Evolutionary conservation across 2,888 invertebrate species (phyloP).

Genomic region (Dynastes hyllus): DNA sequence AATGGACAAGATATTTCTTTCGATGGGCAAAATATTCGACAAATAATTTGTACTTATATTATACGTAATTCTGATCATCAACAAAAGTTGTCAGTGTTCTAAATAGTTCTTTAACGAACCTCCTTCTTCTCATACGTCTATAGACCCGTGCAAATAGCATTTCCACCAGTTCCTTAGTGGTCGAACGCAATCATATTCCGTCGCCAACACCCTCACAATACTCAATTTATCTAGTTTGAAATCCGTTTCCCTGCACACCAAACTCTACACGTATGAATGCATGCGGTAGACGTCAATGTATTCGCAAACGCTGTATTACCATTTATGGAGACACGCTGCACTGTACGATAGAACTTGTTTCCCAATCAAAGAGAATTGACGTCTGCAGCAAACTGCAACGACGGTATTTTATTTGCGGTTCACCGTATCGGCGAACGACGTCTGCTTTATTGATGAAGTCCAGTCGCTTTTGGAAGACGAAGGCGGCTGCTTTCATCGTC

Average conservation of each 20-base stretch:
- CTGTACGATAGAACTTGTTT: conserved; percentile 47
- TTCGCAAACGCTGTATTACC: conserved; percentile 16
- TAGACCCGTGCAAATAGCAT: background rate
- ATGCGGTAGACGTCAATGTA: conserved; percentile 24
- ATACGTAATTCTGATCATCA: no score
- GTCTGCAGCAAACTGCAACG: conserved; percentile 37
- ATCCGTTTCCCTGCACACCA: conserved; percentile 1
- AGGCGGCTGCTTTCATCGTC: conserved; percentile 31
- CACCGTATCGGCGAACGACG: conserved; percentile 37
- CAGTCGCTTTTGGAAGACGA: conserved; percentile 47
- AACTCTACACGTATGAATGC: background rate
- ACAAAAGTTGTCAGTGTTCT: no score
- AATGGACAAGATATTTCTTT: no score
- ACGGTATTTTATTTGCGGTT: conserved; percentile 50
- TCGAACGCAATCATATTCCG: conserved; percentile 24
- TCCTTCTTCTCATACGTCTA: background rate
- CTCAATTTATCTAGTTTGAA: conserved; percentile 27
- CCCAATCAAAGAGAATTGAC: conserved; percentile 46
- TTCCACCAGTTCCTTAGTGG: background rate
- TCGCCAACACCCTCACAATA: conserved; percentile 26
- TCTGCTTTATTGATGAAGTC: conserved; percentile 57
- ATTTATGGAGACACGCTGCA: conserved; percentile 31
- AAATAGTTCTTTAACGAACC: no score
- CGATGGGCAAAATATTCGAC: no score
- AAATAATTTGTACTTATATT: no score